Evolutionary conservation across 2,797 vertebrate genomes (phyloP), one percentile per base, ranked within the genome.

Genomic region (Dendrocincla tyrannina): DNA sequence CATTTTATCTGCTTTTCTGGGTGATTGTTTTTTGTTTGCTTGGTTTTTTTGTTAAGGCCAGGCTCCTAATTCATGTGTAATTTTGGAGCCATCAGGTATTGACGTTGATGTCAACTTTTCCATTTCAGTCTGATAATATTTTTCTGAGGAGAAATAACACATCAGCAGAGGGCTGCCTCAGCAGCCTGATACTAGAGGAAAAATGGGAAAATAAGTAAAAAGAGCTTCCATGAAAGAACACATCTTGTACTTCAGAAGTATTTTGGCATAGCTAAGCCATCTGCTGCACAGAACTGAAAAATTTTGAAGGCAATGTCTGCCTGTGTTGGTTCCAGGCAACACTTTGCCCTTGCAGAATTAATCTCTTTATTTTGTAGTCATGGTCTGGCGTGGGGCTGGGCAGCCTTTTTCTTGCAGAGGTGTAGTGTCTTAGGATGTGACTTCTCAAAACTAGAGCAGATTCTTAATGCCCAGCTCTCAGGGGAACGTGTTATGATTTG

Each of bases 351-450:
- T 85, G 17, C 7, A 44, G 32, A 52, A 33, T 28, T 68, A 39
- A 9, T n/a, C 6, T 44, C 69, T 81, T 60, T 50, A 6, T 15
- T 68, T 53, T 25, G 12, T 3, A 1, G 60, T 58, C 4, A 1
- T 44, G 41, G 20, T 67, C 39, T 85, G 2, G 0, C 0, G 0
- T 69, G 42, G 11, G 16, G 9, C 41, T 41, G 35, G n/a, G 17
- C 37, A 50, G 58, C 44, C 5, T 67, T 84, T 42, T 9, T 63
- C 4, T 37, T 80, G 56, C 28, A 32, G 49, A 70, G 37, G 4
- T 39, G 6, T n/a, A 55, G 32, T 14, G 18, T n/a, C 22, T 62
- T 50, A 35, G n/a, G 28, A 19, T 76, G 19, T 7, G 11, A 30
- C 28, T 27, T 27, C 13, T 37, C 5, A 49, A 92, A 92, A 55